These are phyloP conservation scores for Bombylius discolor DNA, from an alignment of 2,888 invertebrate genomes.

Conservation along the genomic window DNA sequence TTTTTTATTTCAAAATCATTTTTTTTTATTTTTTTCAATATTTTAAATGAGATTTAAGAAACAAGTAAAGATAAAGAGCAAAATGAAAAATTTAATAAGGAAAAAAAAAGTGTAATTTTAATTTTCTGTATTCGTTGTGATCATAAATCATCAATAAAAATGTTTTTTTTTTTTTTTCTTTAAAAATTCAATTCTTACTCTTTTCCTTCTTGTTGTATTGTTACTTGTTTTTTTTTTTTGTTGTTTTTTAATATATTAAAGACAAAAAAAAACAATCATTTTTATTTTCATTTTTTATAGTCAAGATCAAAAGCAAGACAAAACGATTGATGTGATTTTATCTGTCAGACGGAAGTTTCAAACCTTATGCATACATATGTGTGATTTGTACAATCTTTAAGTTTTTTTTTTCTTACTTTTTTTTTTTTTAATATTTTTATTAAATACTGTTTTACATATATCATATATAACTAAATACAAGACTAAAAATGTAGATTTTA, in stretches of 20 bases:
- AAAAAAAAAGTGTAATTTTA: slow-evolving; percentile 2
- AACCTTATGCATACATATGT: background rate
- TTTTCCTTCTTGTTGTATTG: no score
- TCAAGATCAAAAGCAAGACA: slow-evolving; percentile 8
- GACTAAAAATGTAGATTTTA: no score
- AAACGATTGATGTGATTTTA: slow-evolving; percentile 15
- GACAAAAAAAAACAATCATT: no score
- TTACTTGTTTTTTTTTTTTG: background rate
- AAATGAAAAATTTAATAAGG: no score
- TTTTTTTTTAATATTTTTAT: background rate
- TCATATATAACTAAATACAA: no score
- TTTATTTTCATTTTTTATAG: no score
- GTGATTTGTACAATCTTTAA: background rate
- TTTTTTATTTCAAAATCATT: no score
- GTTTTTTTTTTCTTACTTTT: background rate
- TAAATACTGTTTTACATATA: no score
- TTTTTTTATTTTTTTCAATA: no score
- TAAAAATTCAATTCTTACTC: background rate
- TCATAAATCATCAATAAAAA: slow-evolving; percentile 13
- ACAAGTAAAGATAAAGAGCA: no score
- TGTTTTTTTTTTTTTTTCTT: slow-evolving; percentile 1
- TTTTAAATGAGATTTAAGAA: no score
- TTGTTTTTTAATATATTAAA: background rate
- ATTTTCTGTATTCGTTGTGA: slow-evolving; percentile 9
- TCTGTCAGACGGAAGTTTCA: slow-evolving; percentile 8